Conservation (phyloP, 2,797 vertebrate species). For the Scyliorhinus canicula region DNA sequence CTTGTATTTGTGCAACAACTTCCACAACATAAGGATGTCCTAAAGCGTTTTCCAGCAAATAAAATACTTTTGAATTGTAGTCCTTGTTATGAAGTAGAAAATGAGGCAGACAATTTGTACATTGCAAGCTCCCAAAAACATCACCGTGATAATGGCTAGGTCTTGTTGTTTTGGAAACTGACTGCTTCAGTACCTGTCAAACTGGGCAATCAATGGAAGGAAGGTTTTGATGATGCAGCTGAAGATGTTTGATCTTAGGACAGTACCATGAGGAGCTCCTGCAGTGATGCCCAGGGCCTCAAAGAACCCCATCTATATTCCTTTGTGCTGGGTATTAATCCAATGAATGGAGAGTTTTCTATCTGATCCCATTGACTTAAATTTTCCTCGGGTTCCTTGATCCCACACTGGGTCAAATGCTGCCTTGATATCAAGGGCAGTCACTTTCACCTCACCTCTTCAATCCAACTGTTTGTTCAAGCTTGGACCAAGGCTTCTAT, state of each 20-base stretch:
- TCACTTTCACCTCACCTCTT: neutral
- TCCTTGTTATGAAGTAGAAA: too few relatives aligned
- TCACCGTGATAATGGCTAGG: too few relatives aligned
- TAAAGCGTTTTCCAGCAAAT: neutral
- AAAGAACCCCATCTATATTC: neutral
- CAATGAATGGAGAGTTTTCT: neutral
- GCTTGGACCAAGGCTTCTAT: neutral
- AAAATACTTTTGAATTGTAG: too few relatives aligned
- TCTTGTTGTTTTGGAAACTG: too few relatives aligned
- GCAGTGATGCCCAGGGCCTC: neutral
- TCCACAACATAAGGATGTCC: neutral
- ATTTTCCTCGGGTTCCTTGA: neutral
- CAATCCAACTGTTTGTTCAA: neutral
- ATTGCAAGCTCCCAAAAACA: too few relatives aligned
- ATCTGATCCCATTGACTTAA: neutral
- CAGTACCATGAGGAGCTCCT: neutral
- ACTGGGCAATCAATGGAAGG: neutral
- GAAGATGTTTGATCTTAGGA: too few relatives aligned
- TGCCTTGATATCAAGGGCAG: neutral
- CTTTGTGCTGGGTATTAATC: neutral
- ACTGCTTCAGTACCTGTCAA: too few relatives aligned
- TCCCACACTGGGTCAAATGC: neutral
- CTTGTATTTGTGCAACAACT: too few relatives aligned
- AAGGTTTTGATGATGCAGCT: too few relatives aligned
- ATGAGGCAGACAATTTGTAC: too few relatives aligned